phyloP scores from a whole-genome alignment of 2,888 invertebrate genomes.

The Yponomeuta plumbellus region DNA sequence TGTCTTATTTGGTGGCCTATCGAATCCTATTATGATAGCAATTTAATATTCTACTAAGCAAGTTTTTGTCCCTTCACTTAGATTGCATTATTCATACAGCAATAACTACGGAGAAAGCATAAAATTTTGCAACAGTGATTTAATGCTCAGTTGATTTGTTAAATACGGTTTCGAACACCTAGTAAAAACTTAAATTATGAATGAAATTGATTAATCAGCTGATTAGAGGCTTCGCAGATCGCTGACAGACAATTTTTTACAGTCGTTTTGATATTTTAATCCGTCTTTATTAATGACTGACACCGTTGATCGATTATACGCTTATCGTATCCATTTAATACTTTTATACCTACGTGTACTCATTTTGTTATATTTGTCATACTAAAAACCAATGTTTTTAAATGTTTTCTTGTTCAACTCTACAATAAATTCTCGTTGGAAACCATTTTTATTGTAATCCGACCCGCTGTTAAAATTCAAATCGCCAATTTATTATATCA shows the following conservation, averaged over 20 bases:
- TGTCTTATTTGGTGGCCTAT: no score
- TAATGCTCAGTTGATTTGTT: not conserved
- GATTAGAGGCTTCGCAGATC: not conserved
- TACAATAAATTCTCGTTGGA: not conserved
- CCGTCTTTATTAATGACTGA: not conserved
- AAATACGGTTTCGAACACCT: not conserved
- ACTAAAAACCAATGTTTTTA: not conserved
- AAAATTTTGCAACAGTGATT: not conserved
- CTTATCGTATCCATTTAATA: not conserved
- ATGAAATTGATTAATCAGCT: not conserved
- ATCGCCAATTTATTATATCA: slow-evolving; percentile 2
- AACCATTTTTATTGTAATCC: slow-evolving; percentile 1
- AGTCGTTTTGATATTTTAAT: not conserved
- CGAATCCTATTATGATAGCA: not conserved
- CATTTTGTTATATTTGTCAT: not conserved
- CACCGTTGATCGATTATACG: not conserved
- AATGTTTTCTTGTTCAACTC: not conserved
- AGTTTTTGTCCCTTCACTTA: not conserved
- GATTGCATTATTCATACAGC: not conserved
- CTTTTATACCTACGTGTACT: not conserved
- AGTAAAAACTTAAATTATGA: not conserved
- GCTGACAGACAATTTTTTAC: not conserved
- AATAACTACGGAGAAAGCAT: not conserved
- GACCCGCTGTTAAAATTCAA: slow-evolving; percentile 1
- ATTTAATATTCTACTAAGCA: not conserved